Evolutionary conservation across 1,140 invertebrate genomes (phyloP), one percentile per base, ranked within the genome.

Genomic region (Mactra quadrangularis): DNA sequence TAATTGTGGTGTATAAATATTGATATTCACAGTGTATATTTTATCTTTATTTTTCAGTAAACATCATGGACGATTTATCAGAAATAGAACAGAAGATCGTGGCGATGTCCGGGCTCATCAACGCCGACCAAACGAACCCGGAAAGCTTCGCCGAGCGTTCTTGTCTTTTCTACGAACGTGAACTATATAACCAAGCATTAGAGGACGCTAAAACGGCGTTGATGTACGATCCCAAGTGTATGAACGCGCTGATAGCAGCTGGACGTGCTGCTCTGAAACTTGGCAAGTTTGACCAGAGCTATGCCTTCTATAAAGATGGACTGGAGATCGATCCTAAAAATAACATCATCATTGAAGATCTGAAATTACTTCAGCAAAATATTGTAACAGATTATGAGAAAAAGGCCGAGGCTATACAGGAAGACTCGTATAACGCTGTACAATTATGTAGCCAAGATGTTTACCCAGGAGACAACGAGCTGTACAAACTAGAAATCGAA

Each of bases 401-500:
- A n/a, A 82, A 70, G 19, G 66, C 41, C 6, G 71, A 47, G 1
- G 78, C 70, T 9, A 72, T 66, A 11, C 29, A 81, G 19, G 89
- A 90, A 45, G 60, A 71, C n/a, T 79, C 74, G 0, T 90, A 91
- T 76, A 90, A 86, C 17, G 89, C 91, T 11, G 79, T 91, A 13
- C 83, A 89, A 57, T 85, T 92, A n/a, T 91, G 91, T 71, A 71
- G 68, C 0, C 90, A 91, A 64, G 86, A 86, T 38, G 82, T 83
- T 7, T 92, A 92, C 38, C 91, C 91, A 33, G 91, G 91, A 0
- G 91, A 92, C 50, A 85, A 89, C 33, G 82, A 89, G 57, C 83
- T 90, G 17, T 85, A 88, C 7, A 85, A 78, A 47, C 52, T 84
- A 38, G 91, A 92, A 74, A 78, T 89, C 15, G 90, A 91, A 76